Base-by-base conservation (phyloP, 2,113 vertebrate genomes). In the Paracanthobrama guichenoti region DNA sequence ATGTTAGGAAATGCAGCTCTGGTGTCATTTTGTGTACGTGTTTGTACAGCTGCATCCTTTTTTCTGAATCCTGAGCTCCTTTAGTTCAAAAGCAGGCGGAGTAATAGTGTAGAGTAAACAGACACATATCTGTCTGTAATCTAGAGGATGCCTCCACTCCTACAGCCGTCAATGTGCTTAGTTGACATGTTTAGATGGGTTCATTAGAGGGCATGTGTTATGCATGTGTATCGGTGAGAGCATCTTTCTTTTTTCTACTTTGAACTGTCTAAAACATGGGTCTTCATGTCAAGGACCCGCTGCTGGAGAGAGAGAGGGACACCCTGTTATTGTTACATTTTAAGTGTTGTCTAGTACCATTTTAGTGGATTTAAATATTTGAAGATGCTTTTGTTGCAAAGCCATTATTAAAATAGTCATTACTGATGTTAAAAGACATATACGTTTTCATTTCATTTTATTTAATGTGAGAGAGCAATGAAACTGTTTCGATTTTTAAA, bases 161-260 rank as follows among this genome's bases (percentile, higher is more conserved):
- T 22, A 4, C 10, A 76, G 74, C 26, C n/a, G 7, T 22, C 13
- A 48, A 42, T 66, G n/a, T 66, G 42, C 39, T 66, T 66, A 66
- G 39, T 10, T 46, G n/a, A 79, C 57, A 4, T 62, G 57, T 60
- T 39, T 60, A 24, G 20, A 79, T 24, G 2, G 44, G 77, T 48
- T 66, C 59, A 79, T 79, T 79, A 79, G 39, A 79, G 77, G 77
- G 18, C 42, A 79, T n/a, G 26, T 13, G 35, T 26, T 62, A 28
- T 39, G 35, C 22, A 26, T 24, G 39, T 39, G 20, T 6, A 35
- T 35, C 74, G 57, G 7, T 76, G 28, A 76, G 24, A 59, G 35
- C 10, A 78, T 53, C 46, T 26, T 13, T 74, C 46, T 74, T n/a
- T n/a, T n/a, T n/a, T n/a, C n/a, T n/a, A n/a, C n/a, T n/a, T 53